phyloP scores from a whole-genome alignment of 2,888 invertebrate species.

The Stenolophus ochropezus region DNA sequence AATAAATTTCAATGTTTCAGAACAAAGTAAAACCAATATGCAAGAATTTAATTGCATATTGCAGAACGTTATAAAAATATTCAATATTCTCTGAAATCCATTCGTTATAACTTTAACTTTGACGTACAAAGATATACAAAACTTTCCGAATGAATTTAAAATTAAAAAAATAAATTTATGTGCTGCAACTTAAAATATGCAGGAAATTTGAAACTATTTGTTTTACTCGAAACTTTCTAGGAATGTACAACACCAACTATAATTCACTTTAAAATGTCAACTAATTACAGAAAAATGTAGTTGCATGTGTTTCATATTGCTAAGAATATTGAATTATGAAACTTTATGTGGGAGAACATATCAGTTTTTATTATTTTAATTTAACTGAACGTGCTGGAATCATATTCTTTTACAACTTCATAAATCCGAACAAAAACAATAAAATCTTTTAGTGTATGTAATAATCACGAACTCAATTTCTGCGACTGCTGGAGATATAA shows the following conservation, averaged over 20 bases:
- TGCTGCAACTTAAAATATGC: not conserved
- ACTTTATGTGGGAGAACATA: not conserved
- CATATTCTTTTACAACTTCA: not conserved
- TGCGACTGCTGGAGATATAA: constrained; percentile 8
- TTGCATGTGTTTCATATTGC: too few relatives aligned
- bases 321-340: not conserved
- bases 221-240: not conserved
- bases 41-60: not conserved
- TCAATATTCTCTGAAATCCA: not conserved
- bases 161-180: not conserved
- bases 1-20: not conserved
- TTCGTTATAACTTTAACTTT: not conserved
- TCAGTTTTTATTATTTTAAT: constrained; percentile 12
- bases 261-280: not conserved
- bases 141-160: not conserved
- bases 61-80: not conserved
- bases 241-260: not conserved
- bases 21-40: too few relatives aligned
- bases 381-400: constrained; percentile 18
- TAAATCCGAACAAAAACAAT: constrained; percentile 11
- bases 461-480: constrained; percentile 10
- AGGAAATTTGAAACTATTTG: not conserved
- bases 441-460: constrained; percentile 20
- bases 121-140: too few relatives aligned
- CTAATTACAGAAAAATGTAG: too few relatives aligned